Evolutionary conservation across 2,113 vertebrate species (phyloP).

Genomic region (Gorsachius goisagi): DNA sequence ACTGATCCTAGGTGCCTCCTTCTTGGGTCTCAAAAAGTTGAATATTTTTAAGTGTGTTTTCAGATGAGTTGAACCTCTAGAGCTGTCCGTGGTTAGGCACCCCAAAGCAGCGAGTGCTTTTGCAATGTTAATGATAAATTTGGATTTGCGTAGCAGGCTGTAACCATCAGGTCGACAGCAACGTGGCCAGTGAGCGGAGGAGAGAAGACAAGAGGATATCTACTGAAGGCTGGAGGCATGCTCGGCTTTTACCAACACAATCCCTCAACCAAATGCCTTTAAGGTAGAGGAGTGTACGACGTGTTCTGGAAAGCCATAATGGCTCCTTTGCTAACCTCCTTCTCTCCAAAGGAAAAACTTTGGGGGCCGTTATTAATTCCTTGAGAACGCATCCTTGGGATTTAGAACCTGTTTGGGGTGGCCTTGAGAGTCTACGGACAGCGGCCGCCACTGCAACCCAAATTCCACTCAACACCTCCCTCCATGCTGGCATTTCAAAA

Average conservation of each 20-base stretch:
- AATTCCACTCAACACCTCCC: not conserved
- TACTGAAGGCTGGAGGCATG: not conserved
- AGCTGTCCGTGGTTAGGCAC: not conserved
- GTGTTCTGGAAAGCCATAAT: not conserved
- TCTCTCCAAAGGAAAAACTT: not conserved
- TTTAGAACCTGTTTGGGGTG: not conserved
- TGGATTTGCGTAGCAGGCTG: not conserved
- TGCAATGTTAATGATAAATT: not conserved
- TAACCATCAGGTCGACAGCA: not conserved
- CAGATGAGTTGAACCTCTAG: not conserved
- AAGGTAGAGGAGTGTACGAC: not conserved
- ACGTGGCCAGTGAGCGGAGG: not conserved
- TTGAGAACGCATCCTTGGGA: not conserved
- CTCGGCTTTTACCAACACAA: not conserved
- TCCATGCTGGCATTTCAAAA: not conserved
- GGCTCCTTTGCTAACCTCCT: not conserved
- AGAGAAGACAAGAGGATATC: not conserved
- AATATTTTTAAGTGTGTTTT: not conserved
- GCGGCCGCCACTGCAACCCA: fast-evolving
- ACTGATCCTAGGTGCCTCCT: not conserved
- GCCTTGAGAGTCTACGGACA: not conserved
- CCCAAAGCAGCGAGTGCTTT: not conserved
- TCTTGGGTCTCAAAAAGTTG: not conserved
- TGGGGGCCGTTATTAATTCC: not conserved
- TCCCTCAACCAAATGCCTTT: not conserved